phyloP scores from a whole-genome alignment of 2,113 vertebrate species.

The Mohoua ochrocephala region DNA sequence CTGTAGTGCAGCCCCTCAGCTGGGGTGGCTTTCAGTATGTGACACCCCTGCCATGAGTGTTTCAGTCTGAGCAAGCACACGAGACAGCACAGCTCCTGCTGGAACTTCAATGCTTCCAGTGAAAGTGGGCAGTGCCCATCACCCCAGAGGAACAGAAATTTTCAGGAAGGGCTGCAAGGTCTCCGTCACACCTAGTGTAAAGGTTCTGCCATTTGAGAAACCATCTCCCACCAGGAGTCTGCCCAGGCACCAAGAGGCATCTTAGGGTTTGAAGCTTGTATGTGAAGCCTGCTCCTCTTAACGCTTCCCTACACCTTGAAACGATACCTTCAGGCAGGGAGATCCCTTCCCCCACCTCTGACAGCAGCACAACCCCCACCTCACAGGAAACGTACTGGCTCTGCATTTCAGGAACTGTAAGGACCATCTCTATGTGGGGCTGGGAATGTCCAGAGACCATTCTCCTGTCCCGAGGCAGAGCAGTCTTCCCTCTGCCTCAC shows the following conservation, averaged over 20 bases:
- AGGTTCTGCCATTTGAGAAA: background rate
- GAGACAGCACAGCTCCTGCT: background rate
- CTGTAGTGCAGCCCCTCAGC: rapidly evolving
- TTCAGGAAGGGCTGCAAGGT: background rate
- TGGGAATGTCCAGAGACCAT: background rate
- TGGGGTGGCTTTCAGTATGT: background rate
- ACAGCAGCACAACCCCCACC: background rate
- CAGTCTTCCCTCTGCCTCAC: background rate
- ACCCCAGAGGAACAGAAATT: background rate
- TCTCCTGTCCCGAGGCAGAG: background rate
- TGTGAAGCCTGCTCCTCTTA: background rate
- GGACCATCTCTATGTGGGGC: rapidly evolving
- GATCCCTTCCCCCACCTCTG: background rate
- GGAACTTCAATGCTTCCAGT: background rate
- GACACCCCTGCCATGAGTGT: background rate
- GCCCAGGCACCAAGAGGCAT: background rate
- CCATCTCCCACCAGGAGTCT: background rate
- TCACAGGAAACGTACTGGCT: background rate
- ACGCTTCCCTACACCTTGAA: background rate
- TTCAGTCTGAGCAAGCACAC: background rate
- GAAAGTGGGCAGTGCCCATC: background rate
- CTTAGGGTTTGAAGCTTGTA: background rate
- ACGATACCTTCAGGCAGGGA: background rate
- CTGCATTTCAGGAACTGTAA: background rate
- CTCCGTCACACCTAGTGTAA: background rate